Base-by-base conservation (phyloP, 1,140 invertebrate genomes). In the Papilio helenus region DNA sequence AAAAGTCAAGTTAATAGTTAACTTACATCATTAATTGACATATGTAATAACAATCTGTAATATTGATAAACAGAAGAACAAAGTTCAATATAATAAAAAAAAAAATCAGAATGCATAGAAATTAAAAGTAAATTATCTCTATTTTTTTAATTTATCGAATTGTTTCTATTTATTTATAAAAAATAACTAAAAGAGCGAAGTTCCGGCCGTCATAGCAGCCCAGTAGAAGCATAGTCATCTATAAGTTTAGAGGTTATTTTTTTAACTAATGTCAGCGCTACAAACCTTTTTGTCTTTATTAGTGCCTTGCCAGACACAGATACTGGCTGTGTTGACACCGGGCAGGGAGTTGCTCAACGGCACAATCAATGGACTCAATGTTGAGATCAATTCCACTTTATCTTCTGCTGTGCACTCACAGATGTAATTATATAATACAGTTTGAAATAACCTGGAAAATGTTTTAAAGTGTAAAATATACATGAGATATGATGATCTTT, bases 251-350 rank as follows among this genome's bases (percentile, higher is more conserved):
- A 7, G 14, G 4, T n/a, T 55, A 9, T 26, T 61, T 61, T n/a
- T 51, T 16, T 39, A 18, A 18, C 39, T 55, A 18, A 29, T 42
- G 29, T 74, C n/a, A 76, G 44, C 29, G 34, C 5, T 46, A 68
- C 61, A 68, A 58, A 92, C 90, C 94, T 98, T 97, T 85, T 96
- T 95, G 84, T 97, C 96, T 86, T 97, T 98, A 76, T 96, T 96
- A n/a, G 96, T 97, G 3, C 97, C 97, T 90, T 97, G 95, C 97
- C 98, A 99, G 71, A 99, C 96, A 88, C 98, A 98, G 39, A 97
- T 93, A 90, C 97, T 97, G 9, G 97, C 98, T 1, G 97, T 96
- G 85, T 96, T 96, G 8, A 97, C 95, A 20, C 99, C 99, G 83
- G 97, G 96, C 88, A 97, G 96, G 0, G 98, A 98, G 87, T 98